Evolutionary conservation across 2,888 invertebrate genomes (phyloP).

Genomic region (Acrocyrtus sp.): DNA sequence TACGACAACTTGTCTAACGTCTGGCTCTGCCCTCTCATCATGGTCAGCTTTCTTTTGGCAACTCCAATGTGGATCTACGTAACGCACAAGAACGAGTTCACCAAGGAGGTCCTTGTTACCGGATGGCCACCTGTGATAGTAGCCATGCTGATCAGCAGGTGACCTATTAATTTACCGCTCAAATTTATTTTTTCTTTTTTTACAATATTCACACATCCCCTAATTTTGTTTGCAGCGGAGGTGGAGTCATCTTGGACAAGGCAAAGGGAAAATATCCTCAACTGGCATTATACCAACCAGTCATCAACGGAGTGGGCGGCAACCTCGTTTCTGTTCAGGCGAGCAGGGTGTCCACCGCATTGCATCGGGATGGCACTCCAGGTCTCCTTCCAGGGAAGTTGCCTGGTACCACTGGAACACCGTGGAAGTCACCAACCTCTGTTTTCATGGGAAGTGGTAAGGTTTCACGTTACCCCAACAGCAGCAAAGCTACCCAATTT

Average conservation of each 20-base stretch:
- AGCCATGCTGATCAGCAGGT: constrained; percentile 84
- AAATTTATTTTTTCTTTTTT: constrained; percentile 16
- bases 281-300: constrained; percentile 83
- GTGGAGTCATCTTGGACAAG: constrained; percentile 78
- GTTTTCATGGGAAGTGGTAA: constrained; percentile 57
- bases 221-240: constrained; percentile 68
- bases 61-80: constrained; percentile 81
- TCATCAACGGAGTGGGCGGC: constrained; percentile 84
- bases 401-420: constrained; percentile 57
- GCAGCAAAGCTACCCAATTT: neutral
- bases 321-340: constrained; percentile 83
- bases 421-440: constrained; percentile 64
- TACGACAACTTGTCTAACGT: constrained; percentile 70
- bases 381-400: constrained; percentile 64
- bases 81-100: constrained; percentile 76
- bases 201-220: neutral
- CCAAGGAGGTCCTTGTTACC: constrained; percentile 75
- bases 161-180: too few relatives aligned
- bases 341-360: constrained; percentile 78
- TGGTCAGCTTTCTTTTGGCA: constrained; percentile 73
- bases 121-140: constrained; percentile 83
- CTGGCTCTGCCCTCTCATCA: constrained; percentile 76
- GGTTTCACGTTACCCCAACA: neutral
- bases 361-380: constrained; percentile 75
- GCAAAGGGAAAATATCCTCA: constrained; percentile 76